Evolutionary conservation across 30 jellyfish, hydroid and myxozoan species (phyloP).

Genomic region (Sanderia malayensis): DNA sequence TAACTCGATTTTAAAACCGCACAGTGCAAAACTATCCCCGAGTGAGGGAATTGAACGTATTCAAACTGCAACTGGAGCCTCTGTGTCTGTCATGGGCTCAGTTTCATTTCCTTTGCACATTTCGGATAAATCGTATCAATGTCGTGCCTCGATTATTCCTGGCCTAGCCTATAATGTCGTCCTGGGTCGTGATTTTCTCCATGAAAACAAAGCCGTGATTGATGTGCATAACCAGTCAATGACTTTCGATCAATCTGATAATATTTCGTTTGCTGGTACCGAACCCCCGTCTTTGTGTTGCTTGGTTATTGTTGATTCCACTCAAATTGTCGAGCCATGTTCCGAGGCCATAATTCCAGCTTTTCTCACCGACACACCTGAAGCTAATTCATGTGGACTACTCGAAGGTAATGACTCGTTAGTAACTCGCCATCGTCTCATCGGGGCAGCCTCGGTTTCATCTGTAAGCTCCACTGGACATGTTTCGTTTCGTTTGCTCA

Average conservation of each 20-base stretch:
- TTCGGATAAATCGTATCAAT: too few relatives aligned
- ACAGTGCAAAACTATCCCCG: not conserved
- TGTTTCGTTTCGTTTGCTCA: slow-evolving; percentile 2
- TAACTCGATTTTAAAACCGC: not conserved
- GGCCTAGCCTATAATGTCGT: not conserved
- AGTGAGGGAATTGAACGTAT: not conserved
- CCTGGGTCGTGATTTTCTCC: not conserved
- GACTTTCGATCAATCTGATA: not conserved
- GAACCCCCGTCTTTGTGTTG: not conserved
- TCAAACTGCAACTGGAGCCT: not conserved
- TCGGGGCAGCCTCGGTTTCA: not conserved
- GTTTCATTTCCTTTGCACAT: not conserved
- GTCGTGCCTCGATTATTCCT: not conserved
- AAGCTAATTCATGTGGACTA: not conserved
- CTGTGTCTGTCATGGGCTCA: not conserved
- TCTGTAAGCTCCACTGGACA: not conserved
- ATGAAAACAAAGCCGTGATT: not conserved
- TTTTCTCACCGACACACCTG: not conserved
- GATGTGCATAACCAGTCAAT: not conserved
- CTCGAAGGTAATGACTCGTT: not conserved
- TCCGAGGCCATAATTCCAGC: not conserved
- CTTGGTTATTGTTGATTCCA: not conserved
- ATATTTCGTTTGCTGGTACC: not conserved
- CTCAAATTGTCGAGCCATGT: not conserved
- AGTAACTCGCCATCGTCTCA: not conserved